Evolutionary conservation across 2,888 invertebrate species (phyloP), one percentile per base, ranked within the genome.

Genomic region (Drosophila pegasa): DNA sequence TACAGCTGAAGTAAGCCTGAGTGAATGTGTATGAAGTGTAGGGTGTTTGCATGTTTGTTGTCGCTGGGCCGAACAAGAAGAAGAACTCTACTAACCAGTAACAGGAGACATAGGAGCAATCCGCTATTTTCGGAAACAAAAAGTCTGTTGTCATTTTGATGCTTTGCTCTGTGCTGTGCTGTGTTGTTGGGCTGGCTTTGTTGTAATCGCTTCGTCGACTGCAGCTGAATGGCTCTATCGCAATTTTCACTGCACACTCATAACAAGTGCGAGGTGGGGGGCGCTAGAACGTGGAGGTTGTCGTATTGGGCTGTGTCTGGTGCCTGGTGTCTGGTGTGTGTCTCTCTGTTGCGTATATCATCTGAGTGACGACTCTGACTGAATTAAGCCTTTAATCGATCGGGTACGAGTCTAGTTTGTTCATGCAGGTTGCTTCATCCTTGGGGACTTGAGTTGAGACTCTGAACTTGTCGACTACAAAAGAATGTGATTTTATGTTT

Each of bases 61-160:
- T 4, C n/a, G 9, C 9, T 43, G 8, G 8, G 3, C 14, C 25
- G n/a, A n/a, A n/a, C n/a, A n/a, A n/a, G 8, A 18, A 31, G 12
- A 18, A 18, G 18, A 47, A 12, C 7, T 29, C 16, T 62, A 93
- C 95, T 94, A 93, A 96, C 97, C 97, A 97, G 92, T 96, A 97
- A 93, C 96, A 97, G 88, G 96, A 96, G 83, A 97, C 96, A 92
- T 97, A 96, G 84, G 96, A 95, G 93, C 96, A 97, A 82, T 96
- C 96, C 61, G 95, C 93, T 89, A 95, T 95, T 93, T 96, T 96
- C 52, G 95, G 94, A 93, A 96, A 96, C 80, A 96, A 69, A 80
- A 92, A 87, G 75, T 91, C 91, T 78, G 91, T 91, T 76, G 89
- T 85, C 92, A 91, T 91, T 73, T 82, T 90, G 85, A 75, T 71